phyloP scores from a whole-genome alignment of 2,113 vertebrate genomes.

The Oreotrochilus melanogaster region DNA sequence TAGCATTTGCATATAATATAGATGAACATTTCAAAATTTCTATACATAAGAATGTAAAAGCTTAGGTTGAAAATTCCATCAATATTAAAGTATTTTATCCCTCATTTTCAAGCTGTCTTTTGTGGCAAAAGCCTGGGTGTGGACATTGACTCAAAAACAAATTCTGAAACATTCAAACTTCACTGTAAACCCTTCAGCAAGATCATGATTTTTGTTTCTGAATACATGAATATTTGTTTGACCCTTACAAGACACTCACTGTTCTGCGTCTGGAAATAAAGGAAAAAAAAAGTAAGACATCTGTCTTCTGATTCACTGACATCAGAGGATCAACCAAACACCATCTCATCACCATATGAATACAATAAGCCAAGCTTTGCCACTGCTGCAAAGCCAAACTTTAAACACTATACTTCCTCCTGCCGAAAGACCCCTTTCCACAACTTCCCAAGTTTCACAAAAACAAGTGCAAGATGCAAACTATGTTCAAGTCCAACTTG shows the following conservation, averaged over 20 bases:
- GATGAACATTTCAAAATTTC: neutral
- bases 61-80: neutral
- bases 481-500: neutral
- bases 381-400: neutral
- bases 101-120: neutral
- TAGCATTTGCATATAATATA: neutral
- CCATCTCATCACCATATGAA: neutral
- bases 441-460: constrained; percentile 30
- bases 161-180: neutral
- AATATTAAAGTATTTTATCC: neutral
- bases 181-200: neutral
- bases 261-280: neutral
- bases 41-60: neutral
- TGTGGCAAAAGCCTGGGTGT: neutral
- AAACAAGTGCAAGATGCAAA: constrained; percentile 6
- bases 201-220: neutral
- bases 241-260: neutral
- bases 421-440: constrained; percentile 20
- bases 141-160: neutral
- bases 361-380: neutral
- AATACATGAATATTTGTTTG: constrained; percentile 1
- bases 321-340: neutral
- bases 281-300: neutral
- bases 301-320: neutral
- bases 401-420: neutral